These are phyloP conservation scores for Tyrophagus putrescentiae DNA, from an alignment of 1,140 invertebrate species.

Conservation along the genomic window DNA sequence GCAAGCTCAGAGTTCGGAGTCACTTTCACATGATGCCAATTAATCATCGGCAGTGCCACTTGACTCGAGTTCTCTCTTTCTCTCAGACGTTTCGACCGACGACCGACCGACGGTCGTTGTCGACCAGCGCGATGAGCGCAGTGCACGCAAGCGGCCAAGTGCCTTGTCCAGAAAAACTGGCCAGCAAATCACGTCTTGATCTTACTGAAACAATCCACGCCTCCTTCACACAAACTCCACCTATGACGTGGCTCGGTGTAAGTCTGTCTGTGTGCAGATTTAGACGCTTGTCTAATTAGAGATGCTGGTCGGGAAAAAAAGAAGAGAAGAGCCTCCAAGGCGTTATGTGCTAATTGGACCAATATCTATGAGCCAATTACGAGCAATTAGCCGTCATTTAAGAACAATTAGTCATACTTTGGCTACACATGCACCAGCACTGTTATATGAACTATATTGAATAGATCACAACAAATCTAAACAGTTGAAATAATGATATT, in stretches of 20 bases:
- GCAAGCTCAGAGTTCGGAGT: background rate
- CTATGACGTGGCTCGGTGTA: background rate
- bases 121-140: too few relatives aligned
- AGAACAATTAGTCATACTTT: too few relatives aligned
- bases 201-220: constrained; percentile 3
- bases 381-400: background rate
- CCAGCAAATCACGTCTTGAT: constrained; percentile 12
- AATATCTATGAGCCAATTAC: too few relatives aligned
- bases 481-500: too few relatives aligned
- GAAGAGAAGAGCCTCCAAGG: background rate
- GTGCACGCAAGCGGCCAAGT: too few relatives aligned
- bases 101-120: background rate
- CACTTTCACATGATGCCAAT: constrained; percentile 13
- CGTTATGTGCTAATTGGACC: constrained; percentile 1
- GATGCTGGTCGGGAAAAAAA: background rate
- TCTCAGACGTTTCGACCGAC: too few relatives aligned
- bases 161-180: too few relatives aligned
- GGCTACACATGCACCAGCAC: too few relatives aligned
- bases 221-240: background rate
- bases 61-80: too few relatives aligned
- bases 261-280: background rate
- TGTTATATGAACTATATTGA: too few relatives aligned
- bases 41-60: background rate
- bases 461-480: too few relatives aligned
- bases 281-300: constrained; percentile 11